These are phyloP conservation scores for Neosilurus hyrtlii DNA, from an alignment of 2,797 vertebrate species.

Conservation along the genomic window DNA sequence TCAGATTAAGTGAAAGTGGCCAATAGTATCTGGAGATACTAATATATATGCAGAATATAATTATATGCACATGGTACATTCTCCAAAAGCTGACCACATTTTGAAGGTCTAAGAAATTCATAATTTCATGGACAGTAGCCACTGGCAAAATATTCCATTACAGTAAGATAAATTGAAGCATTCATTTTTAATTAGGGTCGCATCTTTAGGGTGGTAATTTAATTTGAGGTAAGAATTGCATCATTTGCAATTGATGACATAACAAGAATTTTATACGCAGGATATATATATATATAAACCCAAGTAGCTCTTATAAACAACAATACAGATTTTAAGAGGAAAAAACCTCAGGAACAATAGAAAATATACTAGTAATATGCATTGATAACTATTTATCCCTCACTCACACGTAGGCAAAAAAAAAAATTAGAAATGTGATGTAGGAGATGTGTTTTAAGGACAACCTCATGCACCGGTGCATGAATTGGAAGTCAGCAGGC, in stretches of 20 bases:
- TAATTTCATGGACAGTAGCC: slow-evolving; percentile 40
- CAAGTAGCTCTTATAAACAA: slow-evolving; percentile 38
- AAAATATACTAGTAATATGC: not conserved
- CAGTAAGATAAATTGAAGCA: slow-evolving; percentile 44
- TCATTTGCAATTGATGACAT: slow-evolving; percentile 21
- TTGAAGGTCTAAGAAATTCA: slow-evolving; percentile 40
- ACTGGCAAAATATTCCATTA: slow-evolving; percentile 52
- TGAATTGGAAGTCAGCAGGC: slow-evolving; percentile 7
- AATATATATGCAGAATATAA: slow-evolving; percentile 34
- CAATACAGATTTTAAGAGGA: too few species aligned
- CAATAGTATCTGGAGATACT: not conserved
- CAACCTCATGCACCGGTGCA: not conserved
- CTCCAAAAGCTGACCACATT: slow-evolving; percentile 39
- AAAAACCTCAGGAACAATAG: not conserved
- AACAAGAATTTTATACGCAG: slow-evolving; percentile 46
- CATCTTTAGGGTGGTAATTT: slow-evolving; percentile 40
- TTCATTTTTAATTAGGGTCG: slow-evolving; percentile 51
- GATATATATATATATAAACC: slow-evolving; percentile 33
- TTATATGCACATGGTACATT: slow-evolving; percentile 21
- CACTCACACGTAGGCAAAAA: not conserved
- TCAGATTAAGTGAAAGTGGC: slow-evolving; percentile 7
- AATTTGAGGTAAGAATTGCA: slow-evolving; percentile 43
- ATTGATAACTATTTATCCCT: not conserved
- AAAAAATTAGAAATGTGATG: not conserved
- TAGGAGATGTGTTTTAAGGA: slow-evolving; percentile 3